Base-by-base conservation (phyloP, 2,888 invertebrate genomes). In the Eristalis pertinax region DNA sequence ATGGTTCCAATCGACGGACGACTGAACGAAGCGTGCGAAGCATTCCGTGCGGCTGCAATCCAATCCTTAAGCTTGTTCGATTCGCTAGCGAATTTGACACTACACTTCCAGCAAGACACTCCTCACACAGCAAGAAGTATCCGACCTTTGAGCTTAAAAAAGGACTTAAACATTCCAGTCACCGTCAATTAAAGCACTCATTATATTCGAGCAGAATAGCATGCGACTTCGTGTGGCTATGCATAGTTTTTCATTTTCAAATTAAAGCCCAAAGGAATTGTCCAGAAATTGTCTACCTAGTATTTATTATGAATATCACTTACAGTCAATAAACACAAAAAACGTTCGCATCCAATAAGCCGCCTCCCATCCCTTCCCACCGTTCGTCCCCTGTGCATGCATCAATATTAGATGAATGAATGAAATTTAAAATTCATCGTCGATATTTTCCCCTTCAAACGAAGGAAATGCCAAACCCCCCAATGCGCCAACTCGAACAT, bases 391-490 rank as follows among this genome's bases (percentile, higher is more conserved):
- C 78, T 64, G 70, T 74, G 77, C 64, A 67, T 79, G 63, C 87
- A 84, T 87, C 58, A 87, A 87, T 87, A 84, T 87, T 84, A 87
- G 84, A 87, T 87, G 87, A 87, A 86, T 86, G 86, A 86, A 87
- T 87, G 87, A 84, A 87, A 87, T 84, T 87, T 87, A 80, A 87
- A 87, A 87, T 87, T 84, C 84, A 87, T 84, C 87, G 84, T 87
- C 87, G 76, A 87, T 79, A 87, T 68, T 73, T 73, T 79, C 83
- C 87, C 87, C 84, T 67, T 65, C 70, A 22, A 58, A 69, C 68
- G 24, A 68, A 24, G 60, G 78, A 86, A 73, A 83, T 65, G 82
- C 78, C 78, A 78, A n/a, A 56, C 75, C 32, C 38, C 32, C 78
- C 62, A 82, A 29, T 84, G 87, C 87, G 84, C 87, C 84, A 87